Evolutionary conservation across 2,888 invertebrate species (phyloP), one percentile per base, ranked within the genome.

Genomic region (Microctonus brassicae): DNA sequence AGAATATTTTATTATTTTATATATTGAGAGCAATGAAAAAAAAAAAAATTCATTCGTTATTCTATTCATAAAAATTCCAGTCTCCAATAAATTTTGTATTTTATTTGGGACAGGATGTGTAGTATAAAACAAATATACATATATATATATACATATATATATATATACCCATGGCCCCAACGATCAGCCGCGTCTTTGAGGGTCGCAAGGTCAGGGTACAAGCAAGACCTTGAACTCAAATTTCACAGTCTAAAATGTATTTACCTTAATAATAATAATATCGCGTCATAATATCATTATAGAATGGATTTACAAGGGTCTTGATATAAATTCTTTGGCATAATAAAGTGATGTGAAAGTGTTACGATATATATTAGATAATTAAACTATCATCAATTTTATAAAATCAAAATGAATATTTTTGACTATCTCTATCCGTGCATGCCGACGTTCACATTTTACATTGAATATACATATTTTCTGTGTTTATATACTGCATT

Each of bases 131-230:
- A n/a, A n/a, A n/a, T n/a, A n/a, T n/a, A n/a, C n/a, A n/a, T n/a
- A n/a, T n/a, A n/a, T n/a, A n/a, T n/a, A n/a, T n/a, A n/a, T n/a
- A n/a, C n/a, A 42, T 47, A 53, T 22, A 62, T 39, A 62, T 39
- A 13, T 52, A 60, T 29, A 20, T 24, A 55, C 55, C 52, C 42
- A 52, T 58, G 70, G 65, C 29, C 62, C 24, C 26, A 10, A 47
- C 67, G 63, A 57, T 62, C 62, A 63, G 53, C 55, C 66, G 67
- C 57, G 71, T 67, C 71, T 71, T 62, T 62, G 62, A 66, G 62
- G 71, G 66, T 71, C 66, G 66, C 72, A 72, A 72, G 72, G 67
- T 72, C 67, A 72, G 62, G 72, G 67, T 67, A 57, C 26, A 47
- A 33, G 24, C 26, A 47, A 57, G 72, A 72, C 72, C 67, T 72